A percentile compares a stretch with the other conserved stretches of the same genome.
Evolutionary conservation across 2,113 vertebrate species (phyloP).

Genomic region (Pseudopipra pipra): DNA sequence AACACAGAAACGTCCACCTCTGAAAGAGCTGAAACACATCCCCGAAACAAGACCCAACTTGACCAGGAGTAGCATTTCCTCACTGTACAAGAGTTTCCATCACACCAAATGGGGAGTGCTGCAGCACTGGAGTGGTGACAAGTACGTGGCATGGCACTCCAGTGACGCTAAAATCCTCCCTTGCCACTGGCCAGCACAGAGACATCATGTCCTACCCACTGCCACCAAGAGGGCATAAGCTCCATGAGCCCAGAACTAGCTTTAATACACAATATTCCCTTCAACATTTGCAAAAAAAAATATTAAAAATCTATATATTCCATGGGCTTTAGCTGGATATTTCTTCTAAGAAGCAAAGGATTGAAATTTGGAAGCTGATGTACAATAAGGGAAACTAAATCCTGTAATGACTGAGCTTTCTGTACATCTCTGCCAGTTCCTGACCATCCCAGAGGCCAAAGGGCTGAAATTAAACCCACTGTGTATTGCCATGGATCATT

Average conservation of each 20-base stretch:
- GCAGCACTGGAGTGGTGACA: fast-evolving
- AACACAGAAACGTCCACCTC: neutral
- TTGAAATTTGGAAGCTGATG: neutral
- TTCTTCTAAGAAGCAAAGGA: neutral
- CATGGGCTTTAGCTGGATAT: neutral
- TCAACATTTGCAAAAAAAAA: neutral
- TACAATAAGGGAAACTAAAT: neutral
- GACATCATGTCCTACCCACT: fast-evolving
- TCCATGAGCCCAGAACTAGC: neutral
- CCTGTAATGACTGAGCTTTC: neutral
- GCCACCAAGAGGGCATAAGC: neutral
- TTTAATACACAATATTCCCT: neutral
- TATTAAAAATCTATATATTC: neutral
- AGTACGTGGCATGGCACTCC: neutral
- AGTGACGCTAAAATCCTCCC: neutral
- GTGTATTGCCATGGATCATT: fast-evolving
- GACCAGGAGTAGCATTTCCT: neutral
- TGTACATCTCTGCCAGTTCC: neutral
- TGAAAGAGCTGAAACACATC: neutral
- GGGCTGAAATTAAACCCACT: neutral
- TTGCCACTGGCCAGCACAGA: neutral
- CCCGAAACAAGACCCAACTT: fast-evolving
- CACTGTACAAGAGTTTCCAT: neutral
- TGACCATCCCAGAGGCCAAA: neutral
- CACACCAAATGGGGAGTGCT: neutral